Base-by-base conservation (phyloP, 2,113 vertebrate genomes). In the Vulpes vulpes region DNA sequence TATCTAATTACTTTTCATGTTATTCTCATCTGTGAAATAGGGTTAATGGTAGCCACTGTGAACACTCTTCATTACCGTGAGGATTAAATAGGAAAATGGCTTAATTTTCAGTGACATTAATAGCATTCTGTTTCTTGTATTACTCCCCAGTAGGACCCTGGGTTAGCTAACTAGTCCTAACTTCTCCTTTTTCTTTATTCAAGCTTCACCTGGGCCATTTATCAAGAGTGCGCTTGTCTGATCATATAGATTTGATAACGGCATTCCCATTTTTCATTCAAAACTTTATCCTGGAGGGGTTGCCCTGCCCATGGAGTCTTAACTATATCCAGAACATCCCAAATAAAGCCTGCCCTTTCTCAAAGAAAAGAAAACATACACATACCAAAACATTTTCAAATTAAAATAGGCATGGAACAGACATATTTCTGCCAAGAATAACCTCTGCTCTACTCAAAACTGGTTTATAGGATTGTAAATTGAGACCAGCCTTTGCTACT, bases 401-500 rank as follows among this genome's bases (percentile, higher is more conserved):
- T 98, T 96, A 79, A 95, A 95, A 95, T 17, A 89, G 86, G 71
- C 71, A 84, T 35, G 17, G 53, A 94, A 25, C 83, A 95, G 85
- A 95, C 19, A 16, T 73, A 71, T 82, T 85, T 85, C 94, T 96
- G 81, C 88, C 84, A 93, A 84, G 55, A 97, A 90, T 88, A 85
- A 97, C 88, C 88, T 97, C 79, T 95, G 73, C 23, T 86, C 8
- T 82, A 38, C 86, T 93, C 35, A 90, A 94, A 95, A 51, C 55
- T 97, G 94, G 35, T 76, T 67, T 11, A 2, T 55, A 97, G 67
- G 92, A 93, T 14, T 95, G 35, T 83, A 96, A 97, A 97, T 53
- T 91, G 96, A 97, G 96, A 80, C 93, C 84, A 79, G 96, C 10
- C 96, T 98, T 95, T 96, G 32, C 89, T 79, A 90, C 60, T 82